Evolutionary conservation across 1,140 invertebrate genomes (phyloP).

Genomic region (Cardiocondyla obscurior): DNA sequence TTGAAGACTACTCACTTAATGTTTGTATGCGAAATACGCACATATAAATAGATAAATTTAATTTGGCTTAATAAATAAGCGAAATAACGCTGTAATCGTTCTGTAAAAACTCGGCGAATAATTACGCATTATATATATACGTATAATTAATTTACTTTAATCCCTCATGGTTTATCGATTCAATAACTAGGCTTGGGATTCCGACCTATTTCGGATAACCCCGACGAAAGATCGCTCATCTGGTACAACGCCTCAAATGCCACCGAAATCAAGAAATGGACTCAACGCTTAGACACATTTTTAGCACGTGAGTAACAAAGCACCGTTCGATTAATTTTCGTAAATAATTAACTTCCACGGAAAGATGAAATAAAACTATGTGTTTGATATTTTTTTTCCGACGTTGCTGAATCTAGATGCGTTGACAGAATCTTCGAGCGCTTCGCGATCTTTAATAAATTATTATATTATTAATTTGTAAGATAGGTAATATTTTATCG

Average conservation of each 20-base stretch:
- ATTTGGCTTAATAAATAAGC: no score
- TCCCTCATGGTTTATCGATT: background rate
- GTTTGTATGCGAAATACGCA: no score
- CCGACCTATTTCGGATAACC: conserved; percentile 89
- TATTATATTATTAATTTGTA: background rate
- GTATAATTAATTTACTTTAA: background rate
- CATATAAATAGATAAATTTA: no score
- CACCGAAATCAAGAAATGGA: conserved; percentile 88
- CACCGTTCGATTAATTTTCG: background rate
- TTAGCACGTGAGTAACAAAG: conserved; percentile 87
- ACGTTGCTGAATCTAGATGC: background rate
- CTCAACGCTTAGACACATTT: conserved; percentile 87
- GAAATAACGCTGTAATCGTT: no score
- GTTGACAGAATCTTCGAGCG: background rate
- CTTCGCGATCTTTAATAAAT: background rate
- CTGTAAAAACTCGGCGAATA: no score
- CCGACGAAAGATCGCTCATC: conserved; percentile 93
- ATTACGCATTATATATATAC: no score
- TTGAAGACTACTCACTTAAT: no score
- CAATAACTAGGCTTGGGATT: conserved; percentile 89
- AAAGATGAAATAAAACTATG: background rate
- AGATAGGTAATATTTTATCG: background rate
- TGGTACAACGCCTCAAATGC: conserved; percentile 89
- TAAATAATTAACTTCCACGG: background rate
- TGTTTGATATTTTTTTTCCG: background rate